Evolutionary conservation across 2,888 invertebrate species (phyloP), one percentile per base, ranked within the genome.

Genomic region (Chironomus tentans): DNA sequence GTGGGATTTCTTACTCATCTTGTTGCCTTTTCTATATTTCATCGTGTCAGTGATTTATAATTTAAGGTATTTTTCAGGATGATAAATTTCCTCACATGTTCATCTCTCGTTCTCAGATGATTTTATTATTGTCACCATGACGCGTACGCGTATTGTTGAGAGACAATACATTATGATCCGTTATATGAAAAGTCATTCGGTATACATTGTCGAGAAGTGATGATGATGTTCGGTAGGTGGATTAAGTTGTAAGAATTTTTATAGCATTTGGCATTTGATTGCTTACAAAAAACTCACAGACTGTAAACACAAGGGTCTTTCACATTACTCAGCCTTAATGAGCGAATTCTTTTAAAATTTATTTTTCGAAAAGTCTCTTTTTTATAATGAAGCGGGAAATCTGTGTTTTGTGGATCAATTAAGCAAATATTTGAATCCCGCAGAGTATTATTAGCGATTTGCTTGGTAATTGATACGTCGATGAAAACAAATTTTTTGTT

Each of bases 61-160:
- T 73, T 73, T 73, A 46, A 73, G 72, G 62, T 18, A 73, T 73
- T 73, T 73, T 73, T 73, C 72, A 61, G 21, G 74, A 74, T 74
- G 68, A 74, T 74, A 74, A 74, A 74, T 68, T 46, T 65, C 62
- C 24, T 73, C 72, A 56, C 62, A 50, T 28, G 56, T 56, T 24
- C 62, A 24, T 56, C 24, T 50, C 22, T 47, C 15, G n/a, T 4
- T 47, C 22, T 47, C 50, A n/a, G 70, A 46, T 69, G 18, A 46
- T 48, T 47, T n/a, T 38, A 47, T 70, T 70, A 70, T 70, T 48
- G 48, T 70, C 22, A 70, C 22, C 21, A 21, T 22, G 70, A 47
- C 22, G 48, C 12, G 48, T 70, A 12, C 7, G 48, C 70, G 15
- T 68, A n/a, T 38, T 38, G 38, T 15, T 47, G 70, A 47, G 15